Percentiles rank a stretch among this genome's conserved stretches.
Conservation (phyloP, 2,797 vertebrate species). For the Melanotaenia maccullochi region DNA sequence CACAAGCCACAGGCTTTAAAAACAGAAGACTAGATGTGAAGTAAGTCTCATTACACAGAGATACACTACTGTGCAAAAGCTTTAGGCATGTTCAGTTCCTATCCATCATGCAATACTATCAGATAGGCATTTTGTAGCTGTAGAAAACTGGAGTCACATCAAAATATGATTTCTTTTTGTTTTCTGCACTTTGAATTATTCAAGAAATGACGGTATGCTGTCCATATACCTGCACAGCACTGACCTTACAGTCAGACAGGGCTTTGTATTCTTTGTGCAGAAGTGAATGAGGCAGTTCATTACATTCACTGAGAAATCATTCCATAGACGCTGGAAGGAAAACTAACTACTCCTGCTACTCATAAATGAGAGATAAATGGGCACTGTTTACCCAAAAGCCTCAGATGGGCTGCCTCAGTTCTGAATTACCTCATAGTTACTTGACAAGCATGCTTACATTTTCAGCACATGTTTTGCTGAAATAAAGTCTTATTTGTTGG, state of each 20-base stretch:
- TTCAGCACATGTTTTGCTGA: slow-evolving; percentile 10
- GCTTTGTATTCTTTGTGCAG: slow-evolving; percentile 35
- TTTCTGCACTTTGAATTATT: neutral
- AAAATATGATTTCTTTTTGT: neutral
- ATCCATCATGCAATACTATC: neutral
- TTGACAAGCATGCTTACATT: slow-evolving; percentile 6
- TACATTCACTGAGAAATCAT: slow-evolving; percentile 18
- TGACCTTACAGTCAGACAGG: slow-evolving; percentile 17
- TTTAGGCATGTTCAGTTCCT: neutral
- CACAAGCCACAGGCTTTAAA: slow-evolving; percentile 27
- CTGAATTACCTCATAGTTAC: slow-evolving; percentile 18
- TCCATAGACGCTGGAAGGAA: neutral
- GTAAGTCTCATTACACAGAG: slow-evolving; percentile 14
- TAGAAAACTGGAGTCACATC: slow-evolving; percentile 1
- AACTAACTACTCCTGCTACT: neutral
- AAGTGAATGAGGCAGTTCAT: neutral
- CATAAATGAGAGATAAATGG: neutral
- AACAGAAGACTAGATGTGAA: slow-evolving; percentile 16
- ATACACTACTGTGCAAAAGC: neutral
- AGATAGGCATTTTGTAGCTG: neutral
- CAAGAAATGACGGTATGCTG: neutral
- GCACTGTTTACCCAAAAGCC: neutral
- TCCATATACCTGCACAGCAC: neutral
- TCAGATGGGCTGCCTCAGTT: neutral
- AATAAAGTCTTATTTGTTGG: slow-evolving; percentile 16